phyloP scores from a whole-genome alignment of 1,140 invertebrate genomes.

The Ceratina calcarata region DNA sequence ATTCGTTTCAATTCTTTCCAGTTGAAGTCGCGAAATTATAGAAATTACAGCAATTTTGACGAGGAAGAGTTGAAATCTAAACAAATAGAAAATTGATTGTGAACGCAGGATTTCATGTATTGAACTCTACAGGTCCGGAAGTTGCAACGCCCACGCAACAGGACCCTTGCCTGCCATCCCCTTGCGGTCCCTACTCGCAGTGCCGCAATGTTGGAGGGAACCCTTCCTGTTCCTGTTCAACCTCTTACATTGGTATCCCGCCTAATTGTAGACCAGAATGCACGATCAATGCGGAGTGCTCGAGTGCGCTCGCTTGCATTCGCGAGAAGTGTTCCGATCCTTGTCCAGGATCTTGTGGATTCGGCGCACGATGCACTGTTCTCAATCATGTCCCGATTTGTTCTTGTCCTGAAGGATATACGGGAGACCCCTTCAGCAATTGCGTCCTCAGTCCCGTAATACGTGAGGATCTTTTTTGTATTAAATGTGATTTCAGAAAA shows the following conservation, averaged over 20 bases:
- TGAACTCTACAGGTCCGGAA: constrained; percentile 73
- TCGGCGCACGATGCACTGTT: constrained; percentile 83
- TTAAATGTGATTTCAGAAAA: no score
- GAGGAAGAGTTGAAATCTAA: no score
- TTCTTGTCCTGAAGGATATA: constrained; percentile 84
- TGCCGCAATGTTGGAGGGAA: constrained; percentile 83
- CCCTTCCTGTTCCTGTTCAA: constrained; percentile 85
- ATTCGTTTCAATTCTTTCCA: no score
- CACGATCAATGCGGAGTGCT: constrained; percentile 84
- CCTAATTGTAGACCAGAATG: constrained; percentile 87
- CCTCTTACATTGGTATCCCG: constrained; percentile 85
- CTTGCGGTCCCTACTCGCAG: constrained; percentile 86
- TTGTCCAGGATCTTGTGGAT: constrained; percentile 86
- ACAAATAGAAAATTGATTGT: no score
- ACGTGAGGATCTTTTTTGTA: constrained; percentile 59
- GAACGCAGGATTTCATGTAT: constrained; percentile 76
- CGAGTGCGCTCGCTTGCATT: constrained; percentile 83
- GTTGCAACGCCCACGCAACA: constrained; percentile 12
- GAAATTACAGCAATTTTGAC: no score
- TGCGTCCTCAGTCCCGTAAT: constrained; percentile 75
- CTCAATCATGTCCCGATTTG: constrained; percentile 85
- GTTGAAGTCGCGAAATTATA: no score
- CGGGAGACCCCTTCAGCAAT: constrained; percentile 86
- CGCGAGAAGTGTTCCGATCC: constrained; percentile 86
- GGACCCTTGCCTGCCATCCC: constrained; percentile 85